These are phyloP conservation scores for Temnothorax nylanderi DNA, from an alignment of 1,140 invertebrate species.

Conservation along the genomic window DNA sequence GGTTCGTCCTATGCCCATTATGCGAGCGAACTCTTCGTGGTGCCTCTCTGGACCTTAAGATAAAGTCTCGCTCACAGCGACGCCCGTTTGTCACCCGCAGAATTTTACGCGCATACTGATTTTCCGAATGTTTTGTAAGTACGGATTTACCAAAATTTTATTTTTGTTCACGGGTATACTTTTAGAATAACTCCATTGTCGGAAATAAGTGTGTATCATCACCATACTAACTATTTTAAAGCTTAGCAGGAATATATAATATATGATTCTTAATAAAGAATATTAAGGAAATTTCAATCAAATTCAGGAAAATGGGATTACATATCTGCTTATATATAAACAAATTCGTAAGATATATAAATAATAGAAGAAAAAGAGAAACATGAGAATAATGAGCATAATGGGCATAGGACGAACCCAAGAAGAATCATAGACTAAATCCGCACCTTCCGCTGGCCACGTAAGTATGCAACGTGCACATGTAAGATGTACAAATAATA, in stretches of 20 bases:
- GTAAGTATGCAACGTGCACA: slow-evolving; percentile 62
- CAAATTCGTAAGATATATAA: neutral
- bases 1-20: slow-evolving; percentile 81
- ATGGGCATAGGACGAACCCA: slow-evolving; percentile 80
- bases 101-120: neutral
- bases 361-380: neutral
- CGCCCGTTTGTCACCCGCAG: neutral
- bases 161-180: neutral
- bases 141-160: neutral
- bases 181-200: neutral
- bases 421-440: slow-evolving; percentile 81
- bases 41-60: slow-evolving; percentile 69
- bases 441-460: slow-evolving; percentile 79
- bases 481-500: neutral
- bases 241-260: neutral
- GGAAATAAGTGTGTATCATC: neutral
- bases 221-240: neutral
- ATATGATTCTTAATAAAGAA: neutral
- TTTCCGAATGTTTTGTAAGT: neutral
- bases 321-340: neutral
- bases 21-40: slow-evolving; percentile 75
- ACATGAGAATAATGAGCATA: slow-evolving; percentile 60
- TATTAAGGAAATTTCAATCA: neutral
- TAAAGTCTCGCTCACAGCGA: slow-evolving; percentile 75
- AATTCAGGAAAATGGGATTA: neutral